A percentile compares a stretch with the other conserved stretches of the same genome.
These are phyloP conservation scores for Charaxes varanes DNA, from an alignment of 1,140 invertebrate species.

Conservation along the genomic window DNA sequence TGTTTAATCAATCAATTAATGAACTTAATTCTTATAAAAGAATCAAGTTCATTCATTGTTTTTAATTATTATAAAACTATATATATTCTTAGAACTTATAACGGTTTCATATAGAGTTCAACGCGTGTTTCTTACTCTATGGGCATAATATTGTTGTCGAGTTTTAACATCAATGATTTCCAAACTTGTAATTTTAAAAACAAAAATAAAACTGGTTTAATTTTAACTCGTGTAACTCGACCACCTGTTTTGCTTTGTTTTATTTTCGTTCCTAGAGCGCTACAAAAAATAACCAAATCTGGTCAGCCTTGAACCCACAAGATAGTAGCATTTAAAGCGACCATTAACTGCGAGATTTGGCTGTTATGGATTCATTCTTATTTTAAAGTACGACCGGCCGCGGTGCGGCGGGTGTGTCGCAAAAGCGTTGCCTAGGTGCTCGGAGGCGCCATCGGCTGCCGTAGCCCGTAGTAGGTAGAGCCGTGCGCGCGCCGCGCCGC, in stretches of 20 bases:
- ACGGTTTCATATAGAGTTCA: too few species aligned
- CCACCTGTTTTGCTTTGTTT: slow-evolving; percentile 19
- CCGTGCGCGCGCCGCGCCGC: slow-evolving; percentile 68
- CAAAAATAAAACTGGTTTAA: slow-evolving; percentile 15
- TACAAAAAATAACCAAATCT: slow-evolving; percentile 37
- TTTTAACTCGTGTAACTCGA: slow-evolving; percentile 7
- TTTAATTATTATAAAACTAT: too few species aligned
- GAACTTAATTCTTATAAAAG: too few species aligned
- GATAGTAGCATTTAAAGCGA: slow-evolving; percentile 40
- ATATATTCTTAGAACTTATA: too few species aligned
- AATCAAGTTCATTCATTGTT: too few species aligned
- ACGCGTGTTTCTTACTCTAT: too few species aligned
- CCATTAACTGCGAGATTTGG: slow-evolving; percentile 35
- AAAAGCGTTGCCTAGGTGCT: slow-evolving; percentile 66
- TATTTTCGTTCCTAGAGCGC: slow-evolving; percentile 22
- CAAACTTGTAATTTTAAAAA: slow-evolving; percentile 5
- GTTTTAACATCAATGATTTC: too few species aligned
- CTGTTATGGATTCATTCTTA: slow-evolving; percentile 46
- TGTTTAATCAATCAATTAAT: too few species aligned
- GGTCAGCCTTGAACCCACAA: slow-evolving; percentile 58
- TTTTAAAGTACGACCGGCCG: slow-evolving; percentile 31
- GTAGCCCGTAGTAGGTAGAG: slow-evolving; percentile 64
- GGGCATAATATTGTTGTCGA: too few species aligned
- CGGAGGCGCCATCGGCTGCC: slow-evolving; percentile 60
- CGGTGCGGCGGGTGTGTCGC: slow-evolving; percentile 48